A percentile compares a stretch with the other conserved stretches of the same genome.
phyloP scores from a whole-genome alignment of 1,140 invertebrate species.

The Drosophila ironensis region DNA sequence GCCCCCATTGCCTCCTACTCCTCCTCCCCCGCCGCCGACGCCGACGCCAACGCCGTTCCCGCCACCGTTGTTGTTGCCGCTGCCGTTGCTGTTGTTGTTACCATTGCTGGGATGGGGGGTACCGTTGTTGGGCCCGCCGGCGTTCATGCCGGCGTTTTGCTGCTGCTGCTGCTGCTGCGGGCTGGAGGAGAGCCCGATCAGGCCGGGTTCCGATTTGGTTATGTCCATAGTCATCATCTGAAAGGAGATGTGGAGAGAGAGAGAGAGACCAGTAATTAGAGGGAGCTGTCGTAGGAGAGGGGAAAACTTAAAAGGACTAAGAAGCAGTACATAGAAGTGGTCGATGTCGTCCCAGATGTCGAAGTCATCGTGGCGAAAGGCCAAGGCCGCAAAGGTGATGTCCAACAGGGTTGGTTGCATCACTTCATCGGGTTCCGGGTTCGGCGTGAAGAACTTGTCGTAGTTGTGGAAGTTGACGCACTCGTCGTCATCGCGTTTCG shows the following conservation, averaged over 20 bases:
- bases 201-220: conserved; percentile 85
- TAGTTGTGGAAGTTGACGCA: conserved; percentile 1
- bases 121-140: conserved; percentile 78
- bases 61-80: conserved; percentile 40
- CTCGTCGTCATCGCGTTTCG: background rate
- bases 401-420: too few species aligned
- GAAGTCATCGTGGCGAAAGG: too few species aligned
- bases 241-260: too few species aligned
- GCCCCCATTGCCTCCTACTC: background rate
- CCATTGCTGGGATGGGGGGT: conserved; percentile 57
- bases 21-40: conserved; percentile 8
- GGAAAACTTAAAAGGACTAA: too few species aligned
- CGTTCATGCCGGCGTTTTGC: conserved; percentile 78
- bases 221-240: conserved; percentile 89
- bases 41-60: conserved; percentile 9
- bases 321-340: too few species aligned
- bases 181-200: conserved; percentile 76
- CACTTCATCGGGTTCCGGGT: background rate
- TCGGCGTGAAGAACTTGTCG: conserved; percentile 46
- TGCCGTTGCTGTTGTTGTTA: conserved; percentile 71
- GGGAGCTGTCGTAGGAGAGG: too few species aligned
- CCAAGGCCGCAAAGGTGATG: too few species aligned
- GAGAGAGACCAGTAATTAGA: background rate
- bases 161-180: conserved; percentile 60
- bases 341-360: too few species aligned